phyloP scores from a whole-genome alignment of 2,797 vertebrate species.

The Ctenosaura bakeri region DNA sequence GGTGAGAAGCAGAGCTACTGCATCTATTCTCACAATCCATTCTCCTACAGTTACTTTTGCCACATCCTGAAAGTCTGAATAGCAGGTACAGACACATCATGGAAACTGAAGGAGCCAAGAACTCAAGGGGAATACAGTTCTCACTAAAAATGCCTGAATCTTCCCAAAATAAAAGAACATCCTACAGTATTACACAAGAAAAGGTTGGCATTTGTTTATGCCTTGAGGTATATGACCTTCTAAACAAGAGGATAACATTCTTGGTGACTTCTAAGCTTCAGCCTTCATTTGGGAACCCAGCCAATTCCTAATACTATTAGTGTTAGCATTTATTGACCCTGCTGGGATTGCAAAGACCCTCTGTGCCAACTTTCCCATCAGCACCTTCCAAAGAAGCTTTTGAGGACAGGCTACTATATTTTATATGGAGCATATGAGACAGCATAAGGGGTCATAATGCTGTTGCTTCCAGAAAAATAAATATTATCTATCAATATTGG shows the following conservation, averaged over 20 bases:
- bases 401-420: constrained; percentile 46
- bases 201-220: constrained; percentile 10
- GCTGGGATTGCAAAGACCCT: constrained; percentile 3
- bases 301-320: constrained; percentile 28
- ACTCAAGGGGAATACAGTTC: background rate
- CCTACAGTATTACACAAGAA: background rate
- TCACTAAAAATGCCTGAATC: background rate
- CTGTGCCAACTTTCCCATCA: constrained; percentile 47
- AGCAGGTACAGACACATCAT: background rate
- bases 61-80: background rate
- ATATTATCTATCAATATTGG: background rate
- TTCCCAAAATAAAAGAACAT: background rate
- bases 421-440: constrained; percentile 14
- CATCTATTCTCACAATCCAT: too few species aligned
- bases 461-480: background rate
- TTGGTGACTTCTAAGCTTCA: background rate
- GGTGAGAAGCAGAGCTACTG: background rate
- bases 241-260: background rate
- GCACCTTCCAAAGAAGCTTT: background rate
- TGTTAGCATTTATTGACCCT: background rate
- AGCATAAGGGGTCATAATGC: constrained; percentile 2
- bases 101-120: background rate
- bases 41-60: background rate
- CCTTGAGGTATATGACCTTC: constrained; percentile 13
- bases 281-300: constrained; percentile 19